Percentiles rank a stretch among this genome's conserved stretches.
Evolutionary conservation across 53 echinoderm and acorn worm species (phyloP).

Genomic region (Holothuria leucospilota): DNA sequence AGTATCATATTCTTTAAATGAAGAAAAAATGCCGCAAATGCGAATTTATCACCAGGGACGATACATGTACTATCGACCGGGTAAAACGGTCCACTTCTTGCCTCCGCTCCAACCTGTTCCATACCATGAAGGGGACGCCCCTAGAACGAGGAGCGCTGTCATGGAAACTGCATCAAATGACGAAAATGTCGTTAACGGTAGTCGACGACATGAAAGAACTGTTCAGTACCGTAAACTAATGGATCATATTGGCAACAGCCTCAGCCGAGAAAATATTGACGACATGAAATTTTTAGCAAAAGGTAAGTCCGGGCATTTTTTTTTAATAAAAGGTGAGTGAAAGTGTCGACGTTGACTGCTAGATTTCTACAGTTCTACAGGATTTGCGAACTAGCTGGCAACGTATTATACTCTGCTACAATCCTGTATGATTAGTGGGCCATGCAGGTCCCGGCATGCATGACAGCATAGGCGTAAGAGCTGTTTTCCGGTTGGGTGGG

Average conservation of each 20-base stretch:
- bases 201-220: constrained; percentile 14
- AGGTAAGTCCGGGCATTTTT: constrained; percentile 53
- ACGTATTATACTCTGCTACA: no score
- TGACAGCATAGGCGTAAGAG: no score
- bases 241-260: constrained; percentile 61
- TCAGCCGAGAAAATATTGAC: constrained; percentile 77
- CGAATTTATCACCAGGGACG: constrained; percentile 83
- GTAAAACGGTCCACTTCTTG: constrained; percentile 75
- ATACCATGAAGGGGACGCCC: neutral
- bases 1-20: neutral
- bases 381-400: no score
- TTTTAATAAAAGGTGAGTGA: no score
- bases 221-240: constrained; percentile 75
- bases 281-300: constrained; percentile 86
- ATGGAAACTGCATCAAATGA: constrained; percentile 20
- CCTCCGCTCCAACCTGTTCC: constrained; percentile 72
- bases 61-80: constrained; percentile 70
- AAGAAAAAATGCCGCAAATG: constrained; percentile 60
- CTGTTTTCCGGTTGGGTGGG: no score
- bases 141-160: neutral
- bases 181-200: neutral
- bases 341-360: no score
- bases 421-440: no score
- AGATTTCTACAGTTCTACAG: no score
- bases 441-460: no score